These are phyloP conservation scores for Crocidura indochinensis DNA, from an alignment of 2,797 vertebrate species.

Conservation along the genomic window DNA sequence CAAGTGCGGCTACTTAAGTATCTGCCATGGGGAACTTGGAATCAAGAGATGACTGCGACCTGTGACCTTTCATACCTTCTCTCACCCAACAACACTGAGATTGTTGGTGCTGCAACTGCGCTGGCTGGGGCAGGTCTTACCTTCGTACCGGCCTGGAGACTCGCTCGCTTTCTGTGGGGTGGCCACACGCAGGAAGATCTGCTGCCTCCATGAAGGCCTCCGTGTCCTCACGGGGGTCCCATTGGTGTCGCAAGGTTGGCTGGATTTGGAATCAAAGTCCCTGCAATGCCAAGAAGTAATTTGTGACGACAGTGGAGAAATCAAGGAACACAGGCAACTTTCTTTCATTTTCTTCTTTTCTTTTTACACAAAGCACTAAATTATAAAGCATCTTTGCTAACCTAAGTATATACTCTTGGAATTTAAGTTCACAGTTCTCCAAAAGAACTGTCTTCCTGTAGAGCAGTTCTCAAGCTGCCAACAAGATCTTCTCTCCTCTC, in stretches of 20 bases:
- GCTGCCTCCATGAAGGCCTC: conserved; percentile 98
- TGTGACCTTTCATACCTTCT: too few relatives aligned
- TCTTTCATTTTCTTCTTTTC: neutral
- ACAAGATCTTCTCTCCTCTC: too few relatives aligned
- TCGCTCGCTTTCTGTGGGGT: conserved; percentile 97
- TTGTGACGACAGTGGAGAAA: neutral
- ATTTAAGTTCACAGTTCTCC: too few relatives aligned
- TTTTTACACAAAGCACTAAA: neutral
- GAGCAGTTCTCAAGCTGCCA: too few relatives aligned
- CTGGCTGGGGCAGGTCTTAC: conserved; percentile 79
- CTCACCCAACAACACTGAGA: too few relatives aligned
- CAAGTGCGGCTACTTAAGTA: too few relatives aligned
- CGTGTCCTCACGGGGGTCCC: conserved; percentile 93
- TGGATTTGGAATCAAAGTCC: conserved; percentile 93
- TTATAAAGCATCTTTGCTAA: conserved; percentile 30
- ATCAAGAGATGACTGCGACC: too few relatives aligned
- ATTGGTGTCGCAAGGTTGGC: conserved; percentile 82
- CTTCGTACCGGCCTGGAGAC: conserved; percentile 90
- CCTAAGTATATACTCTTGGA: neutral
- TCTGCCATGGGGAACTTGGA: too few relatives aligned
- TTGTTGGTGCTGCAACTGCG: too few relatives aligned
- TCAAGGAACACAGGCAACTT: neutral
- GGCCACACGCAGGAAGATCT: conserved; percentile 98
- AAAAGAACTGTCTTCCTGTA: neutral
- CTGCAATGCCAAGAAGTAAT: conserved; percentile 87